Evolutionary conservation across 2,113 vertebrate genomes (phyloP), one percentile per base, ranked within the genome.

Genomic region (Garra rufa): DNA sequence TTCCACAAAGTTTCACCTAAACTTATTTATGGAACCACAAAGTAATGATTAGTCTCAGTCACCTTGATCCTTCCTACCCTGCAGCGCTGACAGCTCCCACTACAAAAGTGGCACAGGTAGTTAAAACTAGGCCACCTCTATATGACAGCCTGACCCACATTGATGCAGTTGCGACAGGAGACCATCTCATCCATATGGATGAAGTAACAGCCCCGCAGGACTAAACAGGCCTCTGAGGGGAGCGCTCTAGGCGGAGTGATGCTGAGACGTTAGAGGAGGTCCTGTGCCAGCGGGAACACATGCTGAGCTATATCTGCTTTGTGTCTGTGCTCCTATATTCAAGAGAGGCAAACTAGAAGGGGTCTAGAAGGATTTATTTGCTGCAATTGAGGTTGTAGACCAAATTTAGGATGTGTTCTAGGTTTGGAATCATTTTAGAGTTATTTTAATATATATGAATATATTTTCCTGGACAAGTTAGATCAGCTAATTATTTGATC

Each of bases 91-190:
- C 52, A 82, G 38, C 57, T 67, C 63, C 63, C 41, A 57, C 59
- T 67, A 70, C 81, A 41, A 76, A 85, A 88, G 76, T 88, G 52
- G 84, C 81, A 81, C 87, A 88, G 81, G 87, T 88, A 86, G 70
- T 81, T 46, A 50, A 81, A 86, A 84, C 63, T 84, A 84, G 87
- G 85, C 77, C 83, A 69, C 71, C 44, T 28, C 76, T 75, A 73
- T 75, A 73, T 81, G 71, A 38, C 79, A 85, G 59, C 76, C 70
- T 76, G 63, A 82, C 88, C 82, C 21, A 52, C 11, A 67, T 75
- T 9, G 14, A 59, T 83, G 55, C 26, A 28, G 55, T 44, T 78
- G 30, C 26, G 59, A 81, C 83, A 48, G 65, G 63, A 73, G 46
- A 65, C 67, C 24, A 81, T 83, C 59, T 69, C 76, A 77, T 83